Conservation (phyloP, 2,797 vertebrate species). For the Argyrosomus regius region DNA sequence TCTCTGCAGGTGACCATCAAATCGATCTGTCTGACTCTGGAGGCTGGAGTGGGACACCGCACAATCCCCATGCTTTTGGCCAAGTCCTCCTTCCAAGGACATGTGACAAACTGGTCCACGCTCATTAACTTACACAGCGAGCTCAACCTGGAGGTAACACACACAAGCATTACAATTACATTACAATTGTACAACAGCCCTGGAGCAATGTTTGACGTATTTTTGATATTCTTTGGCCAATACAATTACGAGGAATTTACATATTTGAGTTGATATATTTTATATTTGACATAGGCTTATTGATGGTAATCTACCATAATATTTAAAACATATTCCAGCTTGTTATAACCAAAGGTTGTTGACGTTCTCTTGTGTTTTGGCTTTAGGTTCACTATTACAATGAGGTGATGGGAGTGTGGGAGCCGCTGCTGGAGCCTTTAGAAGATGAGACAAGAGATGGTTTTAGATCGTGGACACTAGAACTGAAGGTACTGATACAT, state of each 20-base stretch:
- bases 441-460: constrained; percentile 92
- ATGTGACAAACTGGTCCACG: constrained; percentile 94
- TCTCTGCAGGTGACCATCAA: constrained; percentile 87
- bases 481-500: constrained; percentile 88
- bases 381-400: constrained; percentile 95
- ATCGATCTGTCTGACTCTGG: constrained; percentile 94
- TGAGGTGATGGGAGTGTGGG: constrained; percentile 97
- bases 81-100: constrained; percentile 92
- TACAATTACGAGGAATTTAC: not conserved
- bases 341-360: not conserved
- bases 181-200: not conserved
- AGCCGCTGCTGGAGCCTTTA: constrained; percentile 96
- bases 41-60: constrained; percentile 96
- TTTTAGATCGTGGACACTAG: constrained; percentile 93
- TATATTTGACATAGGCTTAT: not conserved
- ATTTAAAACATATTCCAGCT: not conserved
- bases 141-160: constrained; percentile 86
- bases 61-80: constrained; percentile 97
- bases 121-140: constrained; percentile 93
- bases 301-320: not conserved
- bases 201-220: not conserved
- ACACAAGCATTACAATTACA: not conserved
- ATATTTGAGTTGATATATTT: not conserved
- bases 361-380: constrained; percentile 16
- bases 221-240: not conserved